phyloP scores from a whole-genome alignment of 2,888 invertebrate genomes.

The Polydesmus complanatus region DNA sequence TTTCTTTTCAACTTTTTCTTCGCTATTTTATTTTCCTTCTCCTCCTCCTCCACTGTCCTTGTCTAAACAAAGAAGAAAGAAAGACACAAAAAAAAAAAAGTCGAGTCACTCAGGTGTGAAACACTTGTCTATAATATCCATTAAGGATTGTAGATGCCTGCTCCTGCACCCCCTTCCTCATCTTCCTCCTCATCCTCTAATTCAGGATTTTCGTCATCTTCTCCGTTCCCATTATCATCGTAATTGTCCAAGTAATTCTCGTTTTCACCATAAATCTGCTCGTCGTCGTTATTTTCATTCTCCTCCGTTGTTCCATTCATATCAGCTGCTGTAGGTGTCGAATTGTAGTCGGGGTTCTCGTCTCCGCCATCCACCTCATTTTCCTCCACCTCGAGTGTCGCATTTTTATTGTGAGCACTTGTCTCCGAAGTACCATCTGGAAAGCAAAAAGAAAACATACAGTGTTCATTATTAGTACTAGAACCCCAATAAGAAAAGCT shows the following conservation, averaged over 20 bases:
- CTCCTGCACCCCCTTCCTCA: neutral
- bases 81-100: too few species aligned
- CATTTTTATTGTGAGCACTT: constrained; percentile 2
- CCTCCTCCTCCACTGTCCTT: too few species aligned
- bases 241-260: constrained; percentile 7
- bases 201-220: neutral
- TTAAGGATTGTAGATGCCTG: too few species aligned
- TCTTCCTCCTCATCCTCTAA: neutral
- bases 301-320: too few species aligned
- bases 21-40: too few species aligned
- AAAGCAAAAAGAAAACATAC: neutral
- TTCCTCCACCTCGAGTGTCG: neutral
- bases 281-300: neutral
- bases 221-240: constrained; percentile 4
- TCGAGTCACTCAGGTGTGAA: too few species aligned
- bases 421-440: constrained; percentile 1
- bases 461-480: too few species aligned
- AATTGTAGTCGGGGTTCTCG: neutral
- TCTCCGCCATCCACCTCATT: constrained; percentile 5
- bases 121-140: too few species aligned
- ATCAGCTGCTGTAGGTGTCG: too few species aligned
- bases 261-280: constrained; percentile 6
- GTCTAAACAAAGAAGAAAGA: too few species aligned
- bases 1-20: too few species aligned
- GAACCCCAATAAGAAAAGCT: too few species aligned